These are phyloP conservation scores for Ostrea edulis DNA, from an alignment of 1,140 invertebrate genomes.

Conservation along the genomic window DNA sequence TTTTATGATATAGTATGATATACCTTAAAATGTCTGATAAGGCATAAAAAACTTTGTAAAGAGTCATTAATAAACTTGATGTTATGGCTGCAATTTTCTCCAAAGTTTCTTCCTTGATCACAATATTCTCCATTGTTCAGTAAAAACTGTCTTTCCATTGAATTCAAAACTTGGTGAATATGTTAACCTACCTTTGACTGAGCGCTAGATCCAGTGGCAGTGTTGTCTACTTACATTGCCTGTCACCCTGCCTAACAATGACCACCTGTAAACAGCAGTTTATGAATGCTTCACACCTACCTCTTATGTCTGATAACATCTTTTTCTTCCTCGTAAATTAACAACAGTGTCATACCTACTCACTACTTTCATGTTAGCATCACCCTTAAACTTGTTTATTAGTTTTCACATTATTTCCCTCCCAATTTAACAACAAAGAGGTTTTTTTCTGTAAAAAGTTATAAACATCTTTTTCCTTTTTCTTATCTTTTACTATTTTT, in stretches of 20 bases:
- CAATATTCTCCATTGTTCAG: neutral
- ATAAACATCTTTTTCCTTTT: too few relatives aligned
- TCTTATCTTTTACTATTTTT: neutral
- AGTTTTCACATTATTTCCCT: neutral
- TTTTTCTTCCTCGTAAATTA: conserved; percentile 13
- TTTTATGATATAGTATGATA: too few relatives aligned
- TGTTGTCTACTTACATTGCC: neutral
- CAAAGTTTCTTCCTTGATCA: neutral
- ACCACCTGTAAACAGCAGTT: neutral
- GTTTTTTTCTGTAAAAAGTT: neutral
- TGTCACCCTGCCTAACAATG: conserved; percentile 5
- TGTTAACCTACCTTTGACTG: neutral
- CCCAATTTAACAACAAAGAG: neutral
- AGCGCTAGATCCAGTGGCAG: neutral
- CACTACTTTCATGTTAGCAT: conserved; percentile 7
- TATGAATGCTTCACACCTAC: neutral
- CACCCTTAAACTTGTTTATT: neutral
- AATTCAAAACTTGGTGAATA: conserved; percentile 21
- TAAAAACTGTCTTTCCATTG: neutral
- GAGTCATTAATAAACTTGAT: too few relatives aligned
- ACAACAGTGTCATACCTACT: neutral
- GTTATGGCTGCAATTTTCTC: neutral
- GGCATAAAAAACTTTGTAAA: too few relatives aligned
- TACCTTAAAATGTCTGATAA: too few relatives aligned
- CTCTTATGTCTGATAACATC: conserved; percentile 12